Percentiles rank a stretch among this genome's conserved stretches.
These are phyloP conservation scores for Dryoscopus gambensis DNA, from an alignment of 2,113 vertebrate species.

Conservation along the genomic window DNA sequence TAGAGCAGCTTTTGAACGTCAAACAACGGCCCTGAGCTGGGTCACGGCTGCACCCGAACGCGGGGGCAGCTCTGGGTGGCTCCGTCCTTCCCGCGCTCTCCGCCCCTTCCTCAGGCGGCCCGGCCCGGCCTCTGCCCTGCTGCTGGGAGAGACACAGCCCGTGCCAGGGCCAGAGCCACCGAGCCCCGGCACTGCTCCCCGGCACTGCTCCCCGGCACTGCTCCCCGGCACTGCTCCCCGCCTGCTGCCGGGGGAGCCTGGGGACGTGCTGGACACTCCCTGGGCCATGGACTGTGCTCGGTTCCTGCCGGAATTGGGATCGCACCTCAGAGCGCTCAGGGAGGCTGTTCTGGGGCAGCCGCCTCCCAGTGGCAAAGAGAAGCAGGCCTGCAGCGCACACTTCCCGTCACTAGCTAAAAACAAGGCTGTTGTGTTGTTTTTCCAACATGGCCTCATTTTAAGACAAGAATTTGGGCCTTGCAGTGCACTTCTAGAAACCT, in stretches of 20 bases:
- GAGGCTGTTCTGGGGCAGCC: not conserved
- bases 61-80: not conserved
- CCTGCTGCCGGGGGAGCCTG: not conserved
- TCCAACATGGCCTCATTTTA: not conserved
- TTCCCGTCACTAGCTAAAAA: not conserved
- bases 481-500: not conserved
- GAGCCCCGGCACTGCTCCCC: not conserved
- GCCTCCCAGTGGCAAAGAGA: accelerated
- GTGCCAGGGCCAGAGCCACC: not conserved
- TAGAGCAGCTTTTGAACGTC: not conserved
- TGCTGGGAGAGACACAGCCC: not conserved
- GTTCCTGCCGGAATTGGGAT: not conserved
- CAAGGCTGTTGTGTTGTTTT: not conserved
- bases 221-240: not conserved
- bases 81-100: accelerated
- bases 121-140: not conserved
- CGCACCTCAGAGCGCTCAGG: not conserved
- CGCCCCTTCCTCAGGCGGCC: not conserved
- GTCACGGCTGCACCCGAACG: not conserved
- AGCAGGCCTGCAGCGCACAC: not conserved
- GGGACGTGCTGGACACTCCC: not conserved
- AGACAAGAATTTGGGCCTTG: not conserved
- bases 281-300: accelerated
- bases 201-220: accelerated
- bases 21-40: not conserved